Percentiles rank a stretch among this genome's conserved stretches.
These are phyloP conservation scores for Chrysaora quinquecirrha DNA, from an alignment of 30 jellyfish, hydroid and myxozoan species.

Conservation along the genomic window DNA sequence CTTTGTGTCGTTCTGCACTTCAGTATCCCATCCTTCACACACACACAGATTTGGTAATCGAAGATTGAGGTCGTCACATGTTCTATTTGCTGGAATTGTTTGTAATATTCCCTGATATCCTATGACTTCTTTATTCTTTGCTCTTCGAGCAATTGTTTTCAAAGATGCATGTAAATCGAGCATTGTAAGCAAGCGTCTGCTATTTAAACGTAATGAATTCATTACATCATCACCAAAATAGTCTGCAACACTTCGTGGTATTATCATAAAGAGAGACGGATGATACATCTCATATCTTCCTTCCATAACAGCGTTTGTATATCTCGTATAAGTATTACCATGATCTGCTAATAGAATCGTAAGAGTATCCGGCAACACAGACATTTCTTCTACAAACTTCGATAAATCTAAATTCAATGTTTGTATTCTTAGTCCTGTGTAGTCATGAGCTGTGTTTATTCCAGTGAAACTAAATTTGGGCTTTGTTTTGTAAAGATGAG, in stretches of 20 bases:
- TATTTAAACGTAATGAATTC: constrained; percentile 65
- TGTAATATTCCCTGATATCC: constrained; percentile 45
- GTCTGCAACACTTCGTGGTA: constrained; percentile 68
- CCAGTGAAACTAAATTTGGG: constrained; percentile 68
- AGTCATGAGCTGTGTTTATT: constrained; percentile 86
- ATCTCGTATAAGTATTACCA: constrained; percentile 88
- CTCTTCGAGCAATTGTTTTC: constrained; percentile 17
- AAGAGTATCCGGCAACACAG: constrained; percentile 64
- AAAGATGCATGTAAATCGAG: constrained; percentile 76
- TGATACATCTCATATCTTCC: constrained; percentile 93
- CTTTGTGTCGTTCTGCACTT: constrained; percentile 66
- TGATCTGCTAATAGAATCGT: constrained; percentile 92
- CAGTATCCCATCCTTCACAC: constrained; percentile 87
- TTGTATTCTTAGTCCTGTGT: constrained; percentile 81
- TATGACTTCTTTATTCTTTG: background rate
- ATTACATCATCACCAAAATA: constrained; percentile 69
- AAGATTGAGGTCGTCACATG: constrained; percentile 72
- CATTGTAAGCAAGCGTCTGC: constrained; percentile 73
- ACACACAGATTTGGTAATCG: constrained; percentile 83
- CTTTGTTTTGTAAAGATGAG: background rate
- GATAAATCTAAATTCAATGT: constrained; percentile 78
- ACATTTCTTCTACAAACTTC: constrained; percentile 35
- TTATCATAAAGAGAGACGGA: constrained; percentile 84
- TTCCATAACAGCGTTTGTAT: constrained; percentile 67
- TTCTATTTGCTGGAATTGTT: constrained; percentile 50